Evolutionary conservation across 1,140 invertebrate species (phyloP).

Genomic region (Apolygus lucorum): DNA sequence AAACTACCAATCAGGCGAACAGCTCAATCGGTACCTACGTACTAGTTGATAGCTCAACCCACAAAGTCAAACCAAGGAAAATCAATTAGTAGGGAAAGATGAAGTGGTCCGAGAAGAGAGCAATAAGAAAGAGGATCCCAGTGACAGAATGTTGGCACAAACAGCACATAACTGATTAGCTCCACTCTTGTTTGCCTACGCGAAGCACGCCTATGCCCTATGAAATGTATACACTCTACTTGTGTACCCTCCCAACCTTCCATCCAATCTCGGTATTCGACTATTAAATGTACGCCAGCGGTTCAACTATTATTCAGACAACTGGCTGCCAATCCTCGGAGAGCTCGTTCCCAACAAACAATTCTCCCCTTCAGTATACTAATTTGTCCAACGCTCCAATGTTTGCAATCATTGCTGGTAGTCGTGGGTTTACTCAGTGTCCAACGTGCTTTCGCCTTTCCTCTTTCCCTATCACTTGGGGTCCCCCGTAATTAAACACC

Average conservation of each 20-base stretch:
- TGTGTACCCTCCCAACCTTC: neutral
- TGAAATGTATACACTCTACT: neutral
- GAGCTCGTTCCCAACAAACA: neutral
- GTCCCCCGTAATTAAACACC: neutral
- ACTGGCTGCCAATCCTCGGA: neutral
- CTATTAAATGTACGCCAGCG: neutral
- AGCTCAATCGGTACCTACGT: too few relatives aligned
- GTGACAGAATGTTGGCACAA: neutral
- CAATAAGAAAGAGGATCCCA: neutral
- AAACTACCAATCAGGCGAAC: too few relatives aligned
- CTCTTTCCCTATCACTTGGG: slow-evolving; percentile 16
- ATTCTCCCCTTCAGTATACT: neutral
- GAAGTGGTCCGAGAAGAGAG: too few relatives aligned
- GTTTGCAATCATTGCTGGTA: slow-evolving; percentile 13
- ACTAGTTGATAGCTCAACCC: too few relatives aligned
- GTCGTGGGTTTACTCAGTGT: slow-evolving; percentile 20
- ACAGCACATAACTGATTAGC: neutral
- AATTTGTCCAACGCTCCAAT: neutral
- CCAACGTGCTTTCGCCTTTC: slow-evolving; percentile 11
- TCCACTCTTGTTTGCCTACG: neutral
- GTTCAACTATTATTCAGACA: neutral
- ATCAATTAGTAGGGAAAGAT: too few relatives aligned
- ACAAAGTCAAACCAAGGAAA: too few relatives aligned
- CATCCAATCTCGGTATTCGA: neutral
- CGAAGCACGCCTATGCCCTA: neutral